Percentiles rank a stretch among this genome's conserved stretches.
These are phyloP conservation scores for Dermatemys mawii DNA, from an alignment of 2,113 vertebrate genomes.

Conservation along the genomic window DNA sequence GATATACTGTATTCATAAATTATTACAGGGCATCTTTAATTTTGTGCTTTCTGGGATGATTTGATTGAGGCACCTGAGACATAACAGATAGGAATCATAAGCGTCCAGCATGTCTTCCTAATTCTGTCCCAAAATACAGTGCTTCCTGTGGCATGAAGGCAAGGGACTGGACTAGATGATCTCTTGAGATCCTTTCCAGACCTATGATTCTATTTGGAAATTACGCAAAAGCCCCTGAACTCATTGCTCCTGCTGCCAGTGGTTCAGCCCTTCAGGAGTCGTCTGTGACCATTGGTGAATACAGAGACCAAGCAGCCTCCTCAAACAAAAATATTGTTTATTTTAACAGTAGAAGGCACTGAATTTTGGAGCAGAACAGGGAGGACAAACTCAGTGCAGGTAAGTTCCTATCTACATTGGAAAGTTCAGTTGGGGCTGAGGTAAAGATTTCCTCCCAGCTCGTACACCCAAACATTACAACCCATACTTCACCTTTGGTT, in stretches of 20 bases:
- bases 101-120: not conserved
- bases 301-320: too few species aligned
- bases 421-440: not conserved
- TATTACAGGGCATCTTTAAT: not conserved
- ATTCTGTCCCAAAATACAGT: not conserved
- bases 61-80: not conserved
- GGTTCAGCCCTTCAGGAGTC: too few species aligned
- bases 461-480: not conserved
- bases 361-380: not conserved
- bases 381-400: rapidly evolving
- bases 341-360: not conserved
- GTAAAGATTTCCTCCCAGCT: not conserved
- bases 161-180: too few species aligned
- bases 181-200: too few species aligned
- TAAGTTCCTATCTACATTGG: rapidly evolving
- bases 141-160: not conserved
- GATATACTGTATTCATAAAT: not conserved
- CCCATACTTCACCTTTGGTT: not conserved
- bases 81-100: not conserved
- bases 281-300: too few species aligned
- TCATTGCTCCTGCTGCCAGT: not conserved
- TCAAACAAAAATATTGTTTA: too few species aligned
- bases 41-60: too few species aligned
- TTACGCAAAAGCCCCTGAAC: not conserved
- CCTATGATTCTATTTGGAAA: not conserved